Percentiles rank a stretch among this genome's conserved stretches.
These are phyloP conservation scores for Drosophila jambulina DNA, from an alignment of 1,140 invertebrate species.

Conservation along the genomic window DNA sequence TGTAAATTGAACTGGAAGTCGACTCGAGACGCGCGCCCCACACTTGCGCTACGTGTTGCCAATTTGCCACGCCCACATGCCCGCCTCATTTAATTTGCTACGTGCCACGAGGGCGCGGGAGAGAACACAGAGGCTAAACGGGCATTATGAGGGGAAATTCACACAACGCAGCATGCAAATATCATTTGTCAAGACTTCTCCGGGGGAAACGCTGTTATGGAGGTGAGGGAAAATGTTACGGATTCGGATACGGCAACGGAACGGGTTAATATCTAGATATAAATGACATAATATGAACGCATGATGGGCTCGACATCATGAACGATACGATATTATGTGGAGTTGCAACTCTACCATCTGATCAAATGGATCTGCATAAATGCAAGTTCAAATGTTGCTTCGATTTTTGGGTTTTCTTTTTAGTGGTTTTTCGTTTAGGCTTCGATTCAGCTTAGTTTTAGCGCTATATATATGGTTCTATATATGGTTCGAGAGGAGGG, in stretches of 20 bases:
- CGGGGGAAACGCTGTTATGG: neutral
- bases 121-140: slow-evolving; percentile 25
- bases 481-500: slow-evolving; percentile 28
- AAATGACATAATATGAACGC: slow-evolving; percentile 81
- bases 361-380: slow-evolving; percentile 81
- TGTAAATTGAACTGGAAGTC: slow-evolving; percentile 75
- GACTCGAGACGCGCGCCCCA: slow-evolving; percentile 25
- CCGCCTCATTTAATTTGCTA: slow-evolving; percentile 74
- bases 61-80: slow-evolving; percentile 66
- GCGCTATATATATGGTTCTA: slow-evolving; percentile 51
- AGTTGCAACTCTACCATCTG: slow-evolving; percentile 85
- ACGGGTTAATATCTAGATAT: slow-evolving; percentile 47
- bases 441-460: slow-evolving; percentile 49
- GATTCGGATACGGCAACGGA: slow-evolving; percentile 33
- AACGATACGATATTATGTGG: slow-evolving; percentile 85
- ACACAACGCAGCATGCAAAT: slow-evolving; percentile 68
- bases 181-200: slow-evolving; percentile 39
- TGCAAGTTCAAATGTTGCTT: slow-evolving; percentile 82
- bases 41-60: slow-evolving; percentile 62
- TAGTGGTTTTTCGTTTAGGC: slow-evolving; percentile 56
- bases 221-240: neutral
- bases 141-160: slow-evolving; percentile 38
- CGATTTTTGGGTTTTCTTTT: slow-evolving; percentile 45
- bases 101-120: slow-evolving; percentile 36
- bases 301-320: slow-evolving; percentile 74